Base-by-base conservation (phyloP, 2,113 vertebrate genomes). In the Dolichallabes microphthalmus region DNA sequence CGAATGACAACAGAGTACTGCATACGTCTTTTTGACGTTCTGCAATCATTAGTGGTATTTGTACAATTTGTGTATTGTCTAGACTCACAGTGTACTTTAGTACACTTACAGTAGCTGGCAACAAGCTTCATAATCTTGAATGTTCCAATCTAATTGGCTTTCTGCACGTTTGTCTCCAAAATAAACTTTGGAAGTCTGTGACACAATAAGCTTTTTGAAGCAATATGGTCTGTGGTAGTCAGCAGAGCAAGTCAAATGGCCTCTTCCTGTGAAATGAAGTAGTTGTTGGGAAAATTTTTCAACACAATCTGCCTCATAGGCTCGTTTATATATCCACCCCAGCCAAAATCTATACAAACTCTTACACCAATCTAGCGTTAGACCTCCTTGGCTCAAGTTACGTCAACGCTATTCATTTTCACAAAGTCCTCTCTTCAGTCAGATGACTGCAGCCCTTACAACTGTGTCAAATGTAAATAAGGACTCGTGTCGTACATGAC, bases 391-490 rank as follows among this genome's bases (percentile, higher is more conserved):
- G 61, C 35, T 85, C 45, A 13, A 11, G 57, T 87, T 50, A 15
- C 22, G 55, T 77, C 53, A 77, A 30, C 19, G 35, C 4, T 39
- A 61, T 63, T 80, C 78, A 61, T 79, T 19, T 50, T 8, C 39
- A 82, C 27, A 7, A 32, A 89, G 91, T 82, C 86, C 85, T 74
- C 84, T 63, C 78, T 90, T 80, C 85, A 87, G 86, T 84, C 84
- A 86, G 88, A 63, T 64, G 79, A 82, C 88, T 73, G 84, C 39
- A 53, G 50, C 76, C 5, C 50, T 63, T 79, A 77, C 60, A 76
- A 73, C 82, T 82, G 80, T 92, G 90, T 92, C 91, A 89, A 93
- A 82, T 92, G 92, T 93, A 92, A 92, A 92, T 89, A 93, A 1
- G 75, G 86, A 61, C 39, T 66, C 14, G 66, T 66, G 78, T 88